Percentiles rank a stretch among this genome's conserved stretches.
Conservation (phyloP, 2,113 vertebrate genomes). For the Petrocephalus zakoni region DNA sequence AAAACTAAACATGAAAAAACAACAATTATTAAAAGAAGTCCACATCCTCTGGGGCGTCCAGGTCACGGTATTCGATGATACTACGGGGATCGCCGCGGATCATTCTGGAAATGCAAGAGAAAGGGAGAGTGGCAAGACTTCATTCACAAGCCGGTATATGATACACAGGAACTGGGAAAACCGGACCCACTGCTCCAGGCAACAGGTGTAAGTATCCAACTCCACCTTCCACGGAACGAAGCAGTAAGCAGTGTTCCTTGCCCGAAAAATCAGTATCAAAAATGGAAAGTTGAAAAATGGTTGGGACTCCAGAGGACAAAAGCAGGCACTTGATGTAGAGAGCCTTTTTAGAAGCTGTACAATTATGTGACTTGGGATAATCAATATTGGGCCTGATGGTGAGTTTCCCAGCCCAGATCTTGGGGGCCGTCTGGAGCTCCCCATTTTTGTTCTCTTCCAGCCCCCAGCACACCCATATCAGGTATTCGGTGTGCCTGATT, state of each 20-base stretch:
- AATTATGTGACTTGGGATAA: background rate
- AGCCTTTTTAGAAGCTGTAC: background rate
- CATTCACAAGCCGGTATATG: background rate
- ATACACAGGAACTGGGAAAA: background rate
- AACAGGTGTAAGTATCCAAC: background rate
- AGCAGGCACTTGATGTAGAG: background rate
- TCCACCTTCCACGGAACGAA: background rate
- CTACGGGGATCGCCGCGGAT: slow-evolving; percentile 84
- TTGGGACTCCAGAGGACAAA: background rate
- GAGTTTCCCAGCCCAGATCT: background rate
- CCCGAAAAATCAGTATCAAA: too few relatives aligned
- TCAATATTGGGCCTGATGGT: background rate
- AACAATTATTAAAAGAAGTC: slow-evolving; percentile 75
- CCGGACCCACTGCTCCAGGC: background rate
- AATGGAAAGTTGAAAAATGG: background rate
- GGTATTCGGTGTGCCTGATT: background rate
- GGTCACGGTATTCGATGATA: slow-evolving; percentile 83
- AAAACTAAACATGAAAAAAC: slow-evolving; percentile 24
- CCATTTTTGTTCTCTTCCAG: background rate
- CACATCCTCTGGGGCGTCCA: slow-evolving; percentile 84
- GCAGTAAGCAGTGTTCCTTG: too few relatives aligned
- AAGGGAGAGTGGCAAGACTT: background rate
- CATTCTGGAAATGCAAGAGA: slow-evolving; percentile 60
- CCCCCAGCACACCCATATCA: background rate
- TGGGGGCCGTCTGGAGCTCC: background rate